Evolutionary conservation across 2,113 vertebrate genomes (phyloP), one percentile per base, ranked within the genome.

Genomic region (Gadus macrocephalus): DNA sequence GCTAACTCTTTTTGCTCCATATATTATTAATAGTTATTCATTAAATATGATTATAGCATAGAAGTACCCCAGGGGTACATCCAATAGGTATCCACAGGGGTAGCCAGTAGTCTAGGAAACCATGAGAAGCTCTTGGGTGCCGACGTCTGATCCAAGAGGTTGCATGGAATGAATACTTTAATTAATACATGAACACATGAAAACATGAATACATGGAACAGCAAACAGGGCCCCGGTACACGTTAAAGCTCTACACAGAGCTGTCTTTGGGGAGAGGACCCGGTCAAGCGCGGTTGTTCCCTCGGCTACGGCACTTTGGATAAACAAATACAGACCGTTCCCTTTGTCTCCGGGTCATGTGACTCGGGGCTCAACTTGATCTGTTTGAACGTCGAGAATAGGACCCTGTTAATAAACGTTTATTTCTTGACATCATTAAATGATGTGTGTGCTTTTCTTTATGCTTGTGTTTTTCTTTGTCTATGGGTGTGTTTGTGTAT

Each of bases 201-300:
- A 80, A 56, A 49, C 42, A 49, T 49, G 9, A 49, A 49, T 49
- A 49, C 42, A 49, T 35, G 31, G 49, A 59, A 72, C 20, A 15
- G 63, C 62, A 64, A 69, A 11, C 12, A 16, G 49, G 38, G 27
- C 62, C 31, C 58, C 77, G 28, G 73, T 63, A 62, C 62, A 28
- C 67, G 64, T 77, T 28, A 53, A 68, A 58, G 63, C 22, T 68
- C 62, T 22, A 28, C 78, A 87, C 87, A 88, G 78, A 80, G 80
- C 72, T 60, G 20, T 58, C 79, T 87, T 85, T 88, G 85, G 88
- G 66, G 72, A 15, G 15, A 25, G 49, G 20, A 27, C 15, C 42
- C 0, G 1, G 20, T 67, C 72, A 74, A 83, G 59, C 74, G 74
- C 53, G 76, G 74, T 78, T 79, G 77, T 81, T 82, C 64, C 72